Conservation (phyloP, 2,113 vertebrate genomes). For the Herpailurus yagouaroundi region DNA sequence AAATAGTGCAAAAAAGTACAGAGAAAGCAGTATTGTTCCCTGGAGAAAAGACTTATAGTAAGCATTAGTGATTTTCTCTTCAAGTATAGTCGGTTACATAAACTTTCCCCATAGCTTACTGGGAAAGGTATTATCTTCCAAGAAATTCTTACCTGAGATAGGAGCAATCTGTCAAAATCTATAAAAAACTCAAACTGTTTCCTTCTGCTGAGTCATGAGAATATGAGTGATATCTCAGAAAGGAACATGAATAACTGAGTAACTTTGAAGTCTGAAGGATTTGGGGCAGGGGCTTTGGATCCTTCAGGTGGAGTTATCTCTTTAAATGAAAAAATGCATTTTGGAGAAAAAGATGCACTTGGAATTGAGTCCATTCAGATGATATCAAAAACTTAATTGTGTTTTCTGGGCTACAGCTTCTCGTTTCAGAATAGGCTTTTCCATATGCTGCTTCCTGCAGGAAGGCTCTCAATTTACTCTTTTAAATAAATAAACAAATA, state of each 20-base stretch:
- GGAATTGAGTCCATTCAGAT: background rate
- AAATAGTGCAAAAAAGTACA: background rate
- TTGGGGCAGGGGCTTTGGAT: background rate
- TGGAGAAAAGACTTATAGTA: background rate
- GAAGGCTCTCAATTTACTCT: background rate
- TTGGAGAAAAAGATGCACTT: background rate
- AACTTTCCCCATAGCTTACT: constrained; percentile 5
- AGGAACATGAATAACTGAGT: background rate
- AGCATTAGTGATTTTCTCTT: background rate
- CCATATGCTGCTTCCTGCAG: background rate
- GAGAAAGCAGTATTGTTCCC: background rate
- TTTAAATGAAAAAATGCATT: background rate
- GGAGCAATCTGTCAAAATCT: background rate
- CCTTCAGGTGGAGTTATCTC: background rate
- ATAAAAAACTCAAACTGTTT: background rate
- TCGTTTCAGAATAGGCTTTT: constrained; percentile 28
- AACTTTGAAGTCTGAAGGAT: background rate
- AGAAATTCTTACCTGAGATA: constrained; percentile 48
- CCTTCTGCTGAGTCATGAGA: constrained; percentile 40
- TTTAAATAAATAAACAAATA: too few species aligned
- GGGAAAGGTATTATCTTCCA: background rate
- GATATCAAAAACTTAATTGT: background rate
- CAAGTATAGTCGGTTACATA: background rate
- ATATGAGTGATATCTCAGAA: background rate
- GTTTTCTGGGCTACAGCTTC: background rate